Percentiles rank a stretch among this genome's conserved stretches.
These are phyloP conservation scores for Eupithecia abbreviata DNA, from an alignment of 2,888 invertebrate species.

Conservation along the genomic window DNA sequence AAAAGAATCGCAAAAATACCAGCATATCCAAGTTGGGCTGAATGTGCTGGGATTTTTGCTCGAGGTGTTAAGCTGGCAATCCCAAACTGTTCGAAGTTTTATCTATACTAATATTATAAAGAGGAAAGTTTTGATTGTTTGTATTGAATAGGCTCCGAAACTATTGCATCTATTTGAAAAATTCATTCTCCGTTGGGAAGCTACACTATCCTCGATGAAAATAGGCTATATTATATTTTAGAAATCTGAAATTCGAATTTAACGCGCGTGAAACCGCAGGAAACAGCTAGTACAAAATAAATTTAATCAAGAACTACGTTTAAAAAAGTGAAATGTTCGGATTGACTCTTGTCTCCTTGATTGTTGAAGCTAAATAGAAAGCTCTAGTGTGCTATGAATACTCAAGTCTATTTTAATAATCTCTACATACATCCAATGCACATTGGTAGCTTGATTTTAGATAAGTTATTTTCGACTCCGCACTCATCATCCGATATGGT, in stretches of 20 bases:
- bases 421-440: background rate
- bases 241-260: too few relatives aligned
- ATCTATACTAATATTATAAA: too few relatives aligned
- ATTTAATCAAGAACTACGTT: too few relatives aligned
- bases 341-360: background rate
- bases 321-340: background rate
- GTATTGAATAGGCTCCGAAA: too few relatives aligned
- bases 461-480: background rate
- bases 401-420: background rate
- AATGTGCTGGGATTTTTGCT: background rate
- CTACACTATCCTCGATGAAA: too few relatives aligned
- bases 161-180: too few relatives aligned
- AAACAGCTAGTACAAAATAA: too few relatives aligned
- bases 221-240: too few relatives aligned
- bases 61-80: background rate
- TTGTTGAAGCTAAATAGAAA: background rate
- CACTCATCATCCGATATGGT: constrained; percentile 74
- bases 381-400: background rate
- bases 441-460: background rate
- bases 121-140: too few relatives aligned
- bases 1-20: background rate
- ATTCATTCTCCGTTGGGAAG: too few relatives aligned
- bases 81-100: background rate
- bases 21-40: too few relatives aligned
- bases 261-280: too few relatives aligned